These are phyloP conservation scores for Amyelois transitella DNA, from an alignment of 1,140 invertebrate species.

Conservation along the genomic window DNA sequence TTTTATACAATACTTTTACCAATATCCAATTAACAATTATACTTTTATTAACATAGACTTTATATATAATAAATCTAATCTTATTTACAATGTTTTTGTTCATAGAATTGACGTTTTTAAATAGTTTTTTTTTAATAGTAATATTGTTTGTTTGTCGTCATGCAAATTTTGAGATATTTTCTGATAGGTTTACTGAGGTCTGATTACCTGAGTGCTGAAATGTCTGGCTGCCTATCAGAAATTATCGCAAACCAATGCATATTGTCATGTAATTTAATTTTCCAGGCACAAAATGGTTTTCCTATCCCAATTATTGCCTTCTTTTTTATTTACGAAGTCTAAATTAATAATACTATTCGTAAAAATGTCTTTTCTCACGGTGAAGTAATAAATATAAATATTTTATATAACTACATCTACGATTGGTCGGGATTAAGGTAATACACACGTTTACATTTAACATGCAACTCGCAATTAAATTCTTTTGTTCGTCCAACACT, in stretches of 20 bases:
- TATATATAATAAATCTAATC: slow-evolving; percentile 60
- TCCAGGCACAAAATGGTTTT: slow-evolving; percentile 67
- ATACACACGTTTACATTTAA: slow-evolving; percentile 49
- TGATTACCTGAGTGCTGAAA: slow-evolving; percentile 16
- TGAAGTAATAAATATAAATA: slow-evolving; percentile 72
- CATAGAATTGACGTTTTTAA: slow-evolving; percentile 67
- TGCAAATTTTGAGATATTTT: slow-evolving; percentile 33
- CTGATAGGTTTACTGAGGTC: slow-evolving; percentile 24
- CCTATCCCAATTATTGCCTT: slow-evolving; percentile 63
- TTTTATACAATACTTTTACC: slow-evolving; percentile 46
- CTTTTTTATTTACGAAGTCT: slow-evolving; percentile 52
- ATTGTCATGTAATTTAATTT: slow-evolving; percentile 57
- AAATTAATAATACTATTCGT: slow-evolving; percentile 74
- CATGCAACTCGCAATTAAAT: slow-evolving; percentile 29
- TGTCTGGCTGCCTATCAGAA: slow-evolving; percentile 22
- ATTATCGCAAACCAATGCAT: slow-evolving; percentile 39
- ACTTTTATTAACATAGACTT: slow-evolving; percentile 52
- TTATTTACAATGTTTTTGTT: slow-evolving; percentile 62
- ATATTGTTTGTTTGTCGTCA: slow-evolving; percentile 45
- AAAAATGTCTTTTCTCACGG: slow-evolving; percentile 71
- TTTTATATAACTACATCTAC: slow-evolving; percentile 59
- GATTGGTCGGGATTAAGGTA: slow-evolving; percentile 69
- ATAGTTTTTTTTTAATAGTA: slow-evolving; percentile 40
- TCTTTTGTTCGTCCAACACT: slow-evolving; percentile 11
- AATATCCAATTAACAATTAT: slow-evolving; percentile 55